Percentiles rank a stretch among this genome's conserved stretches.
phyloP scores from a whole-genome alignment of 2,113 vertebrate genomes.

The Phaethon lepturus region DNA sequence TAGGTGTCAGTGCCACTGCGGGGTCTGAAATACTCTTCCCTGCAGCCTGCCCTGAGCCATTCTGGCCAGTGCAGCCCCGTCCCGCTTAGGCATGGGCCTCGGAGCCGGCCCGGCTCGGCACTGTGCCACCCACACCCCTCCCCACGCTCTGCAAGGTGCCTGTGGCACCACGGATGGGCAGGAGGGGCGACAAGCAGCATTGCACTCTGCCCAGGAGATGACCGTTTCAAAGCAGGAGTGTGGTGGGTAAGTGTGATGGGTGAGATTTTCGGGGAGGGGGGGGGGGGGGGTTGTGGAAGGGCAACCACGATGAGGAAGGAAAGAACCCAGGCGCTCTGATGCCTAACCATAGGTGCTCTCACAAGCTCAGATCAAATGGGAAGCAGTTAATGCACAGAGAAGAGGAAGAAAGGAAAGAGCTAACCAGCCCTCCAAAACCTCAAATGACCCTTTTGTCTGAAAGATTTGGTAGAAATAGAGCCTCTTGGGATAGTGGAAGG shows the following conservation, averaged over 20 bases:
- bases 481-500: neutral
- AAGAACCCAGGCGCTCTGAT: accelerated
- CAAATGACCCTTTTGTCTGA: neutral
- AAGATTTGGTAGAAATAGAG: neutral
- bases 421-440: neutral
- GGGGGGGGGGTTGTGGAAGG: no score
- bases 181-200: neutral
- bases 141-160: neutral
- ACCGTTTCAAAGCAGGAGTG: neutral
- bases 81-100: neutral
- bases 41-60: neutral
- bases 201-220: neutral
- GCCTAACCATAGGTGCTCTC: neutral
- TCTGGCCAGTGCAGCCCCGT: neutral
- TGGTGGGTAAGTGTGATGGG: neutral
- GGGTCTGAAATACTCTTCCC: neutral
- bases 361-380: neutral
- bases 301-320: neutral
- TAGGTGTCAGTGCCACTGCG: neutral
- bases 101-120: neutral
- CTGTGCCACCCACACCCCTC: neutral
- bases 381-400: neutral
- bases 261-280: neutral
- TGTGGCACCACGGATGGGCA: neutral
- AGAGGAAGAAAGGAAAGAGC: neutral